phyloP scores from a whole-genome alignment of 2,113 vertebrate species.

The Plecotus auritus region DNA sequence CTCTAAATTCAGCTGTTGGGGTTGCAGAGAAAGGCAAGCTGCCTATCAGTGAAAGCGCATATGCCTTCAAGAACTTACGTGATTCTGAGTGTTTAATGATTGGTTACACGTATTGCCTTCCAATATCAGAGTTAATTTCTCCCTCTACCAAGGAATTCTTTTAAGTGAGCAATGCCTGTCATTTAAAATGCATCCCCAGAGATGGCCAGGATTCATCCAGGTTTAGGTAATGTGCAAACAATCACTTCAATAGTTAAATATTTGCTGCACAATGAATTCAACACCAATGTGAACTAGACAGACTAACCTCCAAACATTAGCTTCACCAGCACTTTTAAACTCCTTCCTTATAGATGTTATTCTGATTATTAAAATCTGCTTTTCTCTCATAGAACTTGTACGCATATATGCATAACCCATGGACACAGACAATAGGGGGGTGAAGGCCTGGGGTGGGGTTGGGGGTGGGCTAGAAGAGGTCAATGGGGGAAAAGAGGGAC shows the following conservation, averaged over 20 bases:
- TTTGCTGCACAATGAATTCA: not conserved
- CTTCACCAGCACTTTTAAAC: constrained; percentile 61
- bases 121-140: not conserved
- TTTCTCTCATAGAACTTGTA: not conserved
- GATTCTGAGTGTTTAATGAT: not conserved
- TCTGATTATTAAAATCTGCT: constrained; percentile 50
- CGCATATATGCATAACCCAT: too few relatives aligned
- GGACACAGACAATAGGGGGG: too few relatives aligned
- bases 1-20: not conserved
- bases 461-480: too few relatives aligned
- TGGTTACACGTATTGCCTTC: not conserved
- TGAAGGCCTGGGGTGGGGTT: too few relatives aligned
- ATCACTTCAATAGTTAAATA: not conserved
- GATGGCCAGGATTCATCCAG: not conserved
- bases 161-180: not conserved
- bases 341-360: not conserved
- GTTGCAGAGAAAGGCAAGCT: not conserved
- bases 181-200: not conserved
- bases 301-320: constrained; percentile 16
- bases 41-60: not conserved
- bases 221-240: not conserved
- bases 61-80: not conserved
- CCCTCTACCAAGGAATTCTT: not conserved
- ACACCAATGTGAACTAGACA: constrained; percentile 24
- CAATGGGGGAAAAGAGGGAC: too few relatives aligned